Percentiles rank a stretch among this genome's conserved stretches.
Evolutionary conservation across 2,797 vertebrate genomes (phyloP).

Genomic region (Halcyon leucocephala): DNA sequence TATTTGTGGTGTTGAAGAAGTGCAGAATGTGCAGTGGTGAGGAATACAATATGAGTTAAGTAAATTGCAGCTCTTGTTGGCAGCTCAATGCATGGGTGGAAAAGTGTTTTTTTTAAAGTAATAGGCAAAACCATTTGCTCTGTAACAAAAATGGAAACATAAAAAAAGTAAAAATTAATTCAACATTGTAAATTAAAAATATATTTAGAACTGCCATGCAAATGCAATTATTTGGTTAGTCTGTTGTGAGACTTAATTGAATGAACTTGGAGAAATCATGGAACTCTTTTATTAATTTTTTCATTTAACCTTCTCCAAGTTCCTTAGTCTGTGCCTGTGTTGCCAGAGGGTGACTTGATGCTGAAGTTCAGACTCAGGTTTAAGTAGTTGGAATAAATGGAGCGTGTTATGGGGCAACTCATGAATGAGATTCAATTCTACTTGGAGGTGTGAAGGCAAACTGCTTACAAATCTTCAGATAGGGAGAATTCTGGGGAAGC

Average conservation of each 20-base stretch:
- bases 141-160: background rate
- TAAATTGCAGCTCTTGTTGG: background rate
- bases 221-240: background rate
- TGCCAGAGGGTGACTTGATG: background rate
- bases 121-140: background rate
- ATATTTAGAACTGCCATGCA: background rate
- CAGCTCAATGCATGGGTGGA: background rate
- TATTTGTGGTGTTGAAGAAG: background rate
- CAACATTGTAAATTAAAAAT: background rate
- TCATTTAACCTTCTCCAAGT: background rate
- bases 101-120: background rate
- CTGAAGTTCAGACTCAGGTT: background rate
- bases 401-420: background rate
- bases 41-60: background rate
- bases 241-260: background rate
- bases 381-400: background rate
- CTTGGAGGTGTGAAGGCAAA: background rate
- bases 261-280: background rate
- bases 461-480: background rate
- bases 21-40: background rate
- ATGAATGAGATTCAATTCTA: background rate
- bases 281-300: background rate
- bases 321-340: background rate
- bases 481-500: background rate
- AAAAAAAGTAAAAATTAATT: background rate